phyloP scores from a whole-genome alignment of 2,113 vertebrate genomes.

The Sisor rabdophorus region DNA sequence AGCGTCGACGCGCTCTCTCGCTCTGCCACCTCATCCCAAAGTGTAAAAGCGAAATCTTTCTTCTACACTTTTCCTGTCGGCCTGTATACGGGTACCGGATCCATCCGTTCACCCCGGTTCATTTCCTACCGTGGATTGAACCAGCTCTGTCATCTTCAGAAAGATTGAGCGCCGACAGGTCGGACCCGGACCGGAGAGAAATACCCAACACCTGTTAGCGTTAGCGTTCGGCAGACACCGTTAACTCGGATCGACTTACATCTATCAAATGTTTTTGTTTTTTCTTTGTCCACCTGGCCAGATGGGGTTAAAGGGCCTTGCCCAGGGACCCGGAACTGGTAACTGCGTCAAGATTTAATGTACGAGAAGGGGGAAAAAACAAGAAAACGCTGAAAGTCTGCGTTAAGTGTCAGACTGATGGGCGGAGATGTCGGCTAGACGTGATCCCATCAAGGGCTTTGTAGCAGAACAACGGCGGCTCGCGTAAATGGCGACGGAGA shows the following conservation, averaged over 20 bases:
- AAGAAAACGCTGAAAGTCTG: not conserved
- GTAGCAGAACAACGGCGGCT: slow-evolving; percentile 28
- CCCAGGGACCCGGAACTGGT: too few relatives aligned
- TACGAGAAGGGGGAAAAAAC: not conserved
- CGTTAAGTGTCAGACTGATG: slow-evolving; percentile 19
- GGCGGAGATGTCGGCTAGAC: not conserved
- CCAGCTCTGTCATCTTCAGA: slow-evolving; percentile 11
- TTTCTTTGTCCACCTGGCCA: too few relatives aligned
- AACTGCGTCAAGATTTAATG: too few relatives aligned
- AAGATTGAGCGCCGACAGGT: slow-evolving; percentile 6
- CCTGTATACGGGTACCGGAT: slow-evolving; percentile 6
- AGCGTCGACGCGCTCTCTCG: not conserved
- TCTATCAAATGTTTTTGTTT: too few relatives aligned
- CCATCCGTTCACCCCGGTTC: not conserved
- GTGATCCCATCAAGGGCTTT: slow-evolving; percentile 29
- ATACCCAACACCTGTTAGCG: not conserved
- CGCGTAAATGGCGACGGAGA: slow-evolving; percentile 44
- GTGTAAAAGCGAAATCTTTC: slow-evolving; percentile 18
- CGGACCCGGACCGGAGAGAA: not conserved
- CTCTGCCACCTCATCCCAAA: not conserved
- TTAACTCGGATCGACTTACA: too few relatives aligned
- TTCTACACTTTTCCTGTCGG: slow-evolving; percentile 15
- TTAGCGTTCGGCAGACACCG: not conserved
- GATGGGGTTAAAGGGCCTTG: too few relatives aligned
- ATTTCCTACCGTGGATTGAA: slow-evolving; percentile 3